Percentiles rank a stretch among this genome's conserved stretches.
phyloP scores from a whole-genome alignment of 2,888 invertebrate genomes.

The Agrochola litura region DNA sequence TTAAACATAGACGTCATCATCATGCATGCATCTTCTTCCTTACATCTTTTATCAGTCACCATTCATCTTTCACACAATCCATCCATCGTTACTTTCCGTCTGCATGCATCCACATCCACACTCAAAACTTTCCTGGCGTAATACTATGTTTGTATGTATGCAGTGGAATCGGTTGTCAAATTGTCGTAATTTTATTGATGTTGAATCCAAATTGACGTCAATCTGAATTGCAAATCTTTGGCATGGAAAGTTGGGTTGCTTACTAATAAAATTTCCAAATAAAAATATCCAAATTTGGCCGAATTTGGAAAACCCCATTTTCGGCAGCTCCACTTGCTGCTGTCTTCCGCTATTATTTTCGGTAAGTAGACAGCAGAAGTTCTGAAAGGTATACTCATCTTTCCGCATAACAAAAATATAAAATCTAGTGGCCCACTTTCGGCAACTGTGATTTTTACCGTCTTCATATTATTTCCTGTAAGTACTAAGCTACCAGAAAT shows the following conservation, averaged over 20 bases:
- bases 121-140: neutral
- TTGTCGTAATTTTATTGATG: conserved; percentile 27
- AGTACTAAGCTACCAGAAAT: conserved; percentile 35
- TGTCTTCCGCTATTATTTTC: neutral
- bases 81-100: neutral
- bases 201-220: conserved; percentile 33
- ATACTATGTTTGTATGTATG: neutral
- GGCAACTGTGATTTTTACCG: neutral
- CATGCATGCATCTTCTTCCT: neutral
- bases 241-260: conserved; percentile 6
- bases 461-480: neutral
- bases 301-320: neutral
- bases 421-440: neutral
- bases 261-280: neutral
- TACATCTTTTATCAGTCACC: neutral
- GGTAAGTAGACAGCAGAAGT: neutral
- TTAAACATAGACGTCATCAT: neutral
- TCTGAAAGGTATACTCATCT: neutral
- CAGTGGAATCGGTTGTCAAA: conserved; percentile 11
- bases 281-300: neutral
- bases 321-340: neutral
- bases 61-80: neutral
- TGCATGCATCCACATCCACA: neutral
- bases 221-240: conserved; percentile 19
- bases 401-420: neutral